Percentiles rank a stretch among this genome's conserved stretches.
Evolutionary conservation across 2,113 vertebrate species (phyloP).

Genomic region (Benitochromis conjunctus): DNA sequence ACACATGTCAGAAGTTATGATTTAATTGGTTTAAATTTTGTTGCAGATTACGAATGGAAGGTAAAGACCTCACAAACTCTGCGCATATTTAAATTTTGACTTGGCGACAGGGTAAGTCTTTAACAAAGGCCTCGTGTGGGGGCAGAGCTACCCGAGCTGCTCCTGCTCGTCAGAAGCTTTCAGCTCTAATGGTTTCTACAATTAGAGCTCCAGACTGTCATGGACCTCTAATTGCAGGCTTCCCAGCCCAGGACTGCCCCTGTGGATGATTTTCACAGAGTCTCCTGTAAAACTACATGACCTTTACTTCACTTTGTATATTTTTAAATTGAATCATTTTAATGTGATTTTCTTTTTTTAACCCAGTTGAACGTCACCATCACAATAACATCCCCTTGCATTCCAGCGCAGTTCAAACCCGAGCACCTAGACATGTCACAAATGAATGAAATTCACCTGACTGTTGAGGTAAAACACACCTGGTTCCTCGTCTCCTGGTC

Average conservation of each 20-base stretch:
- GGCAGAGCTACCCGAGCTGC: background rate
- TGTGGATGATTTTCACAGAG: background rate
- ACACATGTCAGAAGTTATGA: background rate
- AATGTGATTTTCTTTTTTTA: background rate
- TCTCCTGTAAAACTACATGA: background rate
- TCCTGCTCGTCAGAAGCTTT: background rate
- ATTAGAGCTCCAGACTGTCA: background rate
- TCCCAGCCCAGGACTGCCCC: background rate
- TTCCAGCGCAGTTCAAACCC: background rate
- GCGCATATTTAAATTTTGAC: background rate
- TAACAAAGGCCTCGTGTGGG: background rate
- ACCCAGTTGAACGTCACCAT: background rate
- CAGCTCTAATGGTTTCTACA: background rate
- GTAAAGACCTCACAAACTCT: background rate
- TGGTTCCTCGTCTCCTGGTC: constrained; percentile 83
- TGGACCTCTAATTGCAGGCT: background rate
- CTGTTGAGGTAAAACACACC: constrained; percentile 45
- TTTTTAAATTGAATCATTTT: background rate
- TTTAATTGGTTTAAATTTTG: background rate
- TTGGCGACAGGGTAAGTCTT: background rate
- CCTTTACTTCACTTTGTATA: background rate
- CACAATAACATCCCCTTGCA: background rate
- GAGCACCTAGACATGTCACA: background rate
- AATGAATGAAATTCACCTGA: background rate
- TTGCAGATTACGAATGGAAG: background rate